Evolutionary conservation across 1,140 invertebrate genomes (phyloP), one percentile per base, ranked within the genome.

Genomic region (Pachyrhynchus sulphureomaculatus): DNA sequence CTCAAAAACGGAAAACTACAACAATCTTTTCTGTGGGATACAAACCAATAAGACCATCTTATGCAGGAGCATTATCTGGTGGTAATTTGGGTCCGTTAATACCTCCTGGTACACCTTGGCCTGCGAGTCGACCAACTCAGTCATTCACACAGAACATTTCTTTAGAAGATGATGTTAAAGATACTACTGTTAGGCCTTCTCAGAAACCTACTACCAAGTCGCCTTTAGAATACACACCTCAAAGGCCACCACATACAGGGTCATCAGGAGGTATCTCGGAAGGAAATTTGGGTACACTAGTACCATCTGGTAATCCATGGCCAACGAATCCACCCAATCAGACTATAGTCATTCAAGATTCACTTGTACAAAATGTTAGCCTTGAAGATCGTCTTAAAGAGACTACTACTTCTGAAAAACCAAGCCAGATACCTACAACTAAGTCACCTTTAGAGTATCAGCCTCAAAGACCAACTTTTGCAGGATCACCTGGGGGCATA

Each of bases 31-130:
- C n/a, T n/a, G n/a, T 29, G 12, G 26, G 45, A 45, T 32, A 56
- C 4, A 36, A 20, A 15, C 10, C 39, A 9, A 23, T 45, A 24
- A 63, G 37, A 24, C 61, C 61, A 17, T 12, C 21, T 23, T 63
- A 51, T 56, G 53, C 54, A 6, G 61, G 61, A 24, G 1, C n/a
- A 15, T 12, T 33, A n/a, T 45, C 39, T 13, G 33, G 56, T 17
- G 47, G 34, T 2, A 6, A n/a, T 9, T 29, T 32, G 17, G 42
- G 36, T 26, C 39, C 39, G 17, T 17, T 49, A 13, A 49, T 48
- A 49, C 33, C 51, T 39, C 34, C 39, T 15, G 48, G 62, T 8
- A 58, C 45, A 4, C 61, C 61, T 20, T 63, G 52, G 53, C 61
- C 61, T 36, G 52, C 60, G 36, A 18, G 17, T 32, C 4, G 13